phyloP scores from a whole-genome alignment of 2,113 vertebrate species.

The Sula dactylatra region DNA sequence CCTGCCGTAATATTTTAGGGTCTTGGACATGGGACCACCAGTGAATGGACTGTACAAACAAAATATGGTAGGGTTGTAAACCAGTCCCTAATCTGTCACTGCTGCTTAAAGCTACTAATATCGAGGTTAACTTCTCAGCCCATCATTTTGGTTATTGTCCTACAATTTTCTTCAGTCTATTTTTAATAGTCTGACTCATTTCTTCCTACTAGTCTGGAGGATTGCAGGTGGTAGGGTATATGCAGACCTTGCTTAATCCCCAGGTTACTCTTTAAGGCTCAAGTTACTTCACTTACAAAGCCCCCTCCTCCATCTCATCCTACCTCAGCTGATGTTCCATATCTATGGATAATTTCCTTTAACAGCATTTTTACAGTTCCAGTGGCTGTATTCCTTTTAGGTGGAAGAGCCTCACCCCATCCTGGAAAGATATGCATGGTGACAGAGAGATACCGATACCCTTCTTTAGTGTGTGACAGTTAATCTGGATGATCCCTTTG shows the following conservation, averaged over 20 bases:
- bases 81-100: neutral
- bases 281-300: neutral
- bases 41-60: neutral
- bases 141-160: neutral
- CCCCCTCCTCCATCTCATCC: neutral
- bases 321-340: neutral
- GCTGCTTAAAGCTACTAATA: neutral
- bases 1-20: neutral
- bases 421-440: neutral
- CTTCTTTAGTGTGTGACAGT: neutral
- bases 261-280: neutral
- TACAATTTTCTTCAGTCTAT: neutral
- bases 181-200: neutral
- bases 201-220: neutral
- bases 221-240: neutral
- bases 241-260: neutral
- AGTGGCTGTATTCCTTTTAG: neutral
- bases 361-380: neutral
- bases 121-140: neutral
- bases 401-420: neutral
- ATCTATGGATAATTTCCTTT: neutral
- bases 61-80: neutral
- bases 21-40: neutral
- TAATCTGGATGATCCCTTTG: neutral
- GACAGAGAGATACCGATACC: neutral